Evolutionary conservation across 2,888 invertebrate species (phyloP).

Genomic region (Nymphalis c-album): DNA sequence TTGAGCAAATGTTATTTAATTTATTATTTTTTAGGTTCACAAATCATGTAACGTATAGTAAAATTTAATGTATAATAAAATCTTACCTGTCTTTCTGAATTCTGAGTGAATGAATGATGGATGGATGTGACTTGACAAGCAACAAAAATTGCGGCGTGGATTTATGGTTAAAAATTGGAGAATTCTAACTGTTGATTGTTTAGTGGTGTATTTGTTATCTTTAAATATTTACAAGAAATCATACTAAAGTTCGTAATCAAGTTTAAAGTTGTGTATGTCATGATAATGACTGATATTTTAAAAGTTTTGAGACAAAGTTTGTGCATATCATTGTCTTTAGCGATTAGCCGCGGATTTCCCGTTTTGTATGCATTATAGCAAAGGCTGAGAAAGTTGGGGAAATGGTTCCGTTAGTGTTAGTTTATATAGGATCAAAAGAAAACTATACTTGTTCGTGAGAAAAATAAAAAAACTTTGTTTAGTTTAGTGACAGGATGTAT

Average conservation of each 20-base stretch:
- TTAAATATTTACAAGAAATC: slow-evolving; percentile 36
- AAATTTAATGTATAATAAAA: neutral
- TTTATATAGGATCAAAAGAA: slow-evolving; percentile 61
- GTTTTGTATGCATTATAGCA: slow-evolving; percentile 72
- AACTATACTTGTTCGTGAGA: slow-evolving; percentile 65
- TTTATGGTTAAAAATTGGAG: slow-evolving; percentile 66
- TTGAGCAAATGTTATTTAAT: neutral
- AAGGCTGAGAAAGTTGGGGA: slow-evolving; percentile 57
- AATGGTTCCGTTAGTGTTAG: slow-evolving; percentile 65
- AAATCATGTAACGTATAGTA: neutral
- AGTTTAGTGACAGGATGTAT: slow-evolving; percentile 80
- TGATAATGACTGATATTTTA: slow-evolving; percentile 73
- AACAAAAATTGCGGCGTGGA: slow-evolving; percentile 78
- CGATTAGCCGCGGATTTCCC: slow-evolving; percentile 63
- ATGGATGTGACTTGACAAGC: slow-evolving; percentile 63
- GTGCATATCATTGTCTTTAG: slow-evolving; percentile 78
- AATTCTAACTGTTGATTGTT: slow-evolving; percentile 56
- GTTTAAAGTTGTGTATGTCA: slow-evolving; percentile 53
- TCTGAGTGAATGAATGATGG: slow-evolving; percentile 42
- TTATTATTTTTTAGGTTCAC: slow-evolving; percentile 14
- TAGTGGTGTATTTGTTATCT: slow-evolving; percentile 45
- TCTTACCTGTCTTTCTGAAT: slow-evolving; percentile 24
- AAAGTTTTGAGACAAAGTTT: slow-evolving; percentile 77
- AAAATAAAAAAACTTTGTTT: slow-evolving; percentile 37
- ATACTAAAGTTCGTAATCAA: slow-evolving; percentile 17